Evolutionary conservation across 2,888 invertebrate genomes (phyloP), one percentile per base, ranked within the genome.

Genomic region (Polymixis flavicincta): DNA sequence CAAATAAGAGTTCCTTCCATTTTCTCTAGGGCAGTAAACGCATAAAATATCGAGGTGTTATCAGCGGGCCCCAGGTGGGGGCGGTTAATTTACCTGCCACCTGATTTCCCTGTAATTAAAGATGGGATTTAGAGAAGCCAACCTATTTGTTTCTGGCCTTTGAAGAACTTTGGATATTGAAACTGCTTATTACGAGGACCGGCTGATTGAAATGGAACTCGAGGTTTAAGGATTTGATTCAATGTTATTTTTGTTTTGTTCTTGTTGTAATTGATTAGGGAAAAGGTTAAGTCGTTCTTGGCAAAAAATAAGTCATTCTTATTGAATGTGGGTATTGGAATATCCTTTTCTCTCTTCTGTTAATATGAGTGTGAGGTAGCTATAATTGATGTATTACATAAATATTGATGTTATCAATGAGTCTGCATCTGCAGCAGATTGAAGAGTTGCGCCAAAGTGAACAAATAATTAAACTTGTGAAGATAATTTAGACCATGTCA

Each of bases 91-190:
- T 88, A 73, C 87, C 87, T 77, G 85, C 89, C 91, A 91, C 90
- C 92, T 90, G 91, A 92, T 93, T 92, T 89, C 88, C 89, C 80
- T 87, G 89, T 93, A 93, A 93, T 94, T 93, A 93, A 93, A 92
- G 90, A 88, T 86, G 88, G 89, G 90, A 90, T 92, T 92, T 90
- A 59, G 85, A 81, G 80, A 69, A 78, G 76, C 84, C 78, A 80
- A 86, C 85, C 84, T 78, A 78, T 85, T 87, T 81, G 82, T 75
- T 71, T 64, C 64, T 73, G 80, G 76, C 80, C 79, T 80, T 85
- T 85, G 83, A 80, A 77, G 83, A 85, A 83, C 74, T 84, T 88
- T 82, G 83, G 86, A 65, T 69, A 83, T 85, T 77, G 76, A 84
- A 76, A 78, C 78, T 74, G 73, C 65, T 64, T 75, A 61, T 83